phyloP scores from a whole-genome alignment of 2,888 invertebrate genomes.

The Luperina nickerlii region DNA sequence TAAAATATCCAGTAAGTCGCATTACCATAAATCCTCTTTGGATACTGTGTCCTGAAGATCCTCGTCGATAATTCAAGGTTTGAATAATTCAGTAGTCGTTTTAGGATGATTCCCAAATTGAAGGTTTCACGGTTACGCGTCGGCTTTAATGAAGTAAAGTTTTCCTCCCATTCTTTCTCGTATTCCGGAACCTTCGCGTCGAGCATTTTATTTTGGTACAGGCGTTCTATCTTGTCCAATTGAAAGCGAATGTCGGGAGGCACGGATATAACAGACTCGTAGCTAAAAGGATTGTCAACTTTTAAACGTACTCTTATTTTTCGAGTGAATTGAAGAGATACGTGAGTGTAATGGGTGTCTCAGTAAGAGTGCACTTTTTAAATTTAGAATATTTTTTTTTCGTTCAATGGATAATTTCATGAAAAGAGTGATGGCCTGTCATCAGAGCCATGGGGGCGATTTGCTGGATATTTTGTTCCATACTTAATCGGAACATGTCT shows the following conservation, averaged over 20 bases:
- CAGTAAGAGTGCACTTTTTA: no score
- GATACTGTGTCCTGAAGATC: constrained; percentile 81
- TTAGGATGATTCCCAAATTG: constrained; percentile 85
- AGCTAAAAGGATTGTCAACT: constrained; percentile 67
- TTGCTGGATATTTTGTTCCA: no score
- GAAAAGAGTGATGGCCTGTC: no score
- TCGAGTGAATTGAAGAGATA: constrained; percentile 42
- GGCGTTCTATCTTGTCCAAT: constrained; percentile 60
- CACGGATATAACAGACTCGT: constrained; percentile 39
- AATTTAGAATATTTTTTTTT: no score
- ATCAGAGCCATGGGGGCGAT: no score
- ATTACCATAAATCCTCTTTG: constrained; percentile 82
- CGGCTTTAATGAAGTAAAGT: constrained; percentile 80
- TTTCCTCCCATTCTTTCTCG: constrained; percentile 67
- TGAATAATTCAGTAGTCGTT: constrained; percentile 86
- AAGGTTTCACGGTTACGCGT: constrained; percentile 80
- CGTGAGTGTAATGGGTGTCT: no score
- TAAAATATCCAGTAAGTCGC: constrained; percentile 73
- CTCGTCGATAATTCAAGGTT: constrained; percentile 84
- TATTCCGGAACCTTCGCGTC: constrained; percentile 55
- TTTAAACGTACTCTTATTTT: constrained; percentile 51
- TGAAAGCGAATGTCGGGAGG: constrained; percentile 62
- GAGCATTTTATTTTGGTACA: constrained; percentile 58
- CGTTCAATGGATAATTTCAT: no score
- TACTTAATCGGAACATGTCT: no score